phyloP scores from a whole-genome alignment of 1,140 invertebrate species.

The Pseudomyrmex cubaensis region DNA sequence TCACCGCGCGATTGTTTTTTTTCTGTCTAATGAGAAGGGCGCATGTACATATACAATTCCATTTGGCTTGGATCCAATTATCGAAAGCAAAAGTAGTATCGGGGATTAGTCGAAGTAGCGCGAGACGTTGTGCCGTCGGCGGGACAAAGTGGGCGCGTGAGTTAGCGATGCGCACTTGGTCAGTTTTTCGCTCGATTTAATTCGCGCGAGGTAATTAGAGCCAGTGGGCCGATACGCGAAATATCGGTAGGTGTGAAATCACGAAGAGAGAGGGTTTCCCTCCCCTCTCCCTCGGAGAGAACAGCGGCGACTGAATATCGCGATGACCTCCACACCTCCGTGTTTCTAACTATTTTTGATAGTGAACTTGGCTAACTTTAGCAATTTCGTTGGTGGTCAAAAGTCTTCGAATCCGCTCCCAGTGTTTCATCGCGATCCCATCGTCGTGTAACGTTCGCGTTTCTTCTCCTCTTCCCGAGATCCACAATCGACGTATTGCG shows the following conservation, averaged over 20 bases:
- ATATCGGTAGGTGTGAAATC: neutral
- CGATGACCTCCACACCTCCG: conserved; percentile 80
- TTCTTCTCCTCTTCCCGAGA: too few relatives aligned
- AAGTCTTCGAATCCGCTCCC: conserved; percentile 71
- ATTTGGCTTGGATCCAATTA: conserved; percentile 16
- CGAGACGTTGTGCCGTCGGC: neutral
- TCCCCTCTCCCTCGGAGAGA: neutral
- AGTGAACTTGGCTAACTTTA: conserved; percentile 80
- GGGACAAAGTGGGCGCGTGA: neutral
- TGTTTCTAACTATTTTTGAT: conserved; percentile 83
- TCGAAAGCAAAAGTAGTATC: conserved; percentile 30
- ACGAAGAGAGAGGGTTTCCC: too few relatives aligned
- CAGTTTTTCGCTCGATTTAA: neutral
- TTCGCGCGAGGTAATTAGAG: neutral
- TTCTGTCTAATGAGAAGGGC: neutral
- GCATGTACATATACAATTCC: neutral
- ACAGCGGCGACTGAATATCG: conserved; percentile 65
- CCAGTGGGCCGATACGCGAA: conserved; percentile 25
- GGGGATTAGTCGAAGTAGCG: neutral
- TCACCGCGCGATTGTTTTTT: too few relatives aligned
- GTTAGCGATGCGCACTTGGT: neutral
- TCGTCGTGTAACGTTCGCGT: neutral
- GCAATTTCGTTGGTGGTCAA: conserved; percentile 77
- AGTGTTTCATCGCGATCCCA: conserved; percentile 45
- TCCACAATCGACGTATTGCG: neutral